phyloP scores from a whole-genome alignment of 2,797 vertebrate genomes.

The Phrynocephalus vlangalii region DNA sequence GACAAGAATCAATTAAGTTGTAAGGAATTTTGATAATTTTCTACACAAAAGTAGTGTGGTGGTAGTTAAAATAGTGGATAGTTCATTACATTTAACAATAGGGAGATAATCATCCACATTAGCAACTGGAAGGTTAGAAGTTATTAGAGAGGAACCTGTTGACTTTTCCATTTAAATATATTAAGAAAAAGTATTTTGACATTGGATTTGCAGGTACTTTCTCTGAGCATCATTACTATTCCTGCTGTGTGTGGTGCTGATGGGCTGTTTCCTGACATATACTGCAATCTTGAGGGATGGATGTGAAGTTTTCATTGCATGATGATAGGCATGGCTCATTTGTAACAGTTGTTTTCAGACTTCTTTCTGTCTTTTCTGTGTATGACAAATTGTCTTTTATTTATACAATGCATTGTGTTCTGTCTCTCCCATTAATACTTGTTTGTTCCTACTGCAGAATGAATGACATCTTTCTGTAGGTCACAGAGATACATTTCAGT shows the following conservation, averaged over 20 bases:
- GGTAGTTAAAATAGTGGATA: background rate
- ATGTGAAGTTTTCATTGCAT: slow-evolving; percentile 23
- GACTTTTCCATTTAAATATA: background rate
- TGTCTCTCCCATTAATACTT: slow-evolving; percentile 13
- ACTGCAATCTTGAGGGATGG: background rate
- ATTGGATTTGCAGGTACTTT: background rate
- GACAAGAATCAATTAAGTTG: background rate
- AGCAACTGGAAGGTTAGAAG: background rate
- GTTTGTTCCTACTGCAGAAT: background rate
- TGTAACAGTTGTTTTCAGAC: background rate
- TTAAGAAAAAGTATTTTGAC: background rate
- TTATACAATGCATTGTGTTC: slow-evolving; percentile 10
- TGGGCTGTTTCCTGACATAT: background rate
- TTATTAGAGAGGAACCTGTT: background rate
- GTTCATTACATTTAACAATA: background rate
- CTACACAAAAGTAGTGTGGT: background rate
- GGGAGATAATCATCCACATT: background rate
- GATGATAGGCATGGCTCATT: slow-evolving; percentile 32
- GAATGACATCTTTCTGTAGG: background rate
- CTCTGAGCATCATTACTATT: background rate
- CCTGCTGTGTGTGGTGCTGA: background rate
- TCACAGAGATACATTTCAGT: slow-evolving; percentile 3
- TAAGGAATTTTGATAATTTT: slow-evolving; percentile 1
- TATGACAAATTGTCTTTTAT: slow-evolving; percentile 9
- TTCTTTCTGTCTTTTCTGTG: slow-evolving; percentile 23